phyloP scores from a whole-genome alignment of 2,113 vertebrate genomes.

The Rhipidura dahli region DNA sequence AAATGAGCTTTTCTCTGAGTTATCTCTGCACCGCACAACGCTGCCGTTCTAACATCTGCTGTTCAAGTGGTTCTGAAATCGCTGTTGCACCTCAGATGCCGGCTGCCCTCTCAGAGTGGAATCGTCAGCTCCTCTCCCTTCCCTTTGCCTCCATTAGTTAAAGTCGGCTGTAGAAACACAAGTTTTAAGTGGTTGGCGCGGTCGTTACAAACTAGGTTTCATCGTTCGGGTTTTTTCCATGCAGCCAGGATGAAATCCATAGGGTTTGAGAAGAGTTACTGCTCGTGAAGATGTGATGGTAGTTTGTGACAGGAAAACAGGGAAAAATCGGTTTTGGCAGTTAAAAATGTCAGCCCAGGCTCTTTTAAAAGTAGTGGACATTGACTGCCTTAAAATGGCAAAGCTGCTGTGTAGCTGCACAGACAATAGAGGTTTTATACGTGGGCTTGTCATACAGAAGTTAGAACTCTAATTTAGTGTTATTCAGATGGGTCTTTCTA shows the following conservation, averaged over 20 bases:
- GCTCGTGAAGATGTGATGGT: rapidly evolving
- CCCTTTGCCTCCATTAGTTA: rapidly evolving
- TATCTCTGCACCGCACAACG: rapidly evolving
- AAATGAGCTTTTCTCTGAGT: rapidly evolving
- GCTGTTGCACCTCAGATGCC: rapidly evolving
- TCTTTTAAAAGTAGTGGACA: background rate
- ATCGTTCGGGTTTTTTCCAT: rapidly evolving
- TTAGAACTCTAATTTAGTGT: background rate
- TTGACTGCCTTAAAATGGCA: background rate
- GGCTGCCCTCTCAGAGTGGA: rapidly evolving
- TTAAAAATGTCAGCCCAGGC: background rate
- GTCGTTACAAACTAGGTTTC: rapidly evolving
- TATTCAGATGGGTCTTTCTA: background rate
- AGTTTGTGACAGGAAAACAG: background rate
- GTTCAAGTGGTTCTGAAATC: background rate
- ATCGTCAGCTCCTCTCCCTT: rapidly evolving
- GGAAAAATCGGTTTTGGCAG: background rate
- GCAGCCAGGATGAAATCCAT: background rate
- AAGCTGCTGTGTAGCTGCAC: background rate
- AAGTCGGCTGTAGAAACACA: too few species aligned
- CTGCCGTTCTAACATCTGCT: rapidly evolving
- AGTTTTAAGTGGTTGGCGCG: too few species aligned
- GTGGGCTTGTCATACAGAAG: background rate
- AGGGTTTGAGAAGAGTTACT: background rate
- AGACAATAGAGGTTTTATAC: background rate